A percentile compares a stretch with the other conserved stretches of the same genome.
phyloP scores from a whole-genome alignment of 1,140 invertebrate genomes.

The Magallana gigas region DNA sequence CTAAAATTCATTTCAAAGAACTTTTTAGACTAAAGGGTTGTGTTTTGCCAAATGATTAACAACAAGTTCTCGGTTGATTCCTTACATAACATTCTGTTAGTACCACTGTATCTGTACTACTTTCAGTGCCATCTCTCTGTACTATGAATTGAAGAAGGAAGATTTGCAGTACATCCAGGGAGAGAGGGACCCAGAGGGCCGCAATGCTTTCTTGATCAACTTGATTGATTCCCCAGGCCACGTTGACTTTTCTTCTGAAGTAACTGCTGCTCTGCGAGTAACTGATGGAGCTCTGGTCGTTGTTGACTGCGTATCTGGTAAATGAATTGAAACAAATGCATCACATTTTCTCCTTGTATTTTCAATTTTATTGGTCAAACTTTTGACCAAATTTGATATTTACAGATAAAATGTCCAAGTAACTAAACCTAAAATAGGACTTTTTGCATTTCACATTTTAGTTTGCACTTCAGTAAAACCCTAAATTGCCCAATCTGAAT shows the following conservation, averaged over 20 bases:
- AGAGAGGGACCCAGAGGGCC: slow-evolving; percentile 84
- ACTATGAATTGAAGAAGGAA: slow-evolving; percentile 95
- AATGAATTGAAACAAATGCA: neutral
- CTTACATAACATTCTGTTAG: too few relatives aligned
- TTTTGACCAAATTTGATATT: too few relatives aligned
- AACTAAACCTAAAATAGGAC: too few relatives aligned
- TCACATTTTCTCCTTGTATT: too few relatives aligned
- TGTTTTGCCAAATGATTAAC: too few relatives aligned
- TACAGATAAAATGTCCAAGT: too few relatives aligned
- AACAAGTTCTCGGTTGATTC: too few relatives aligned
- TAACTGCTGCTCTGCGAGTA: slow-evolving; percentile 98
- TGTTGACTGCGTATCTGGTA: slow-evolving; percentile 99
- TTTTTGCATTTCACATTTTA: too few relatives aligned
- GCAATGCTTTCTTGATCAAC: slow-evolving; percentile 99
- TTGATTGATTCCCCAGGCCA: slow-evolving; percentile 99
- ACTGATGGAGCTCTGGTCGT: slow-evolving; percentile 99
- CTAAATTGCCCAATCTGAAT: too few relatives aligned
- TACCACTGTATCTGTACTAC: neutral
- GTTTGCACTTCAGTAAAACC: too few relatives aligned
- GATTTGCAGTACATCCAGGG: slow-evolving; percentile 95
- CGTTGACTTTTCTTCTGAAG: slow-evolving; percentile 99
- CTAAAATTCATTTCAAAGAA: neutral
- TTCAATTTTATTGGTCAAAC: too few relatives aligned
- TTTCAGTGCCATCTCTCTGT: slow-evolving; percentile 97
- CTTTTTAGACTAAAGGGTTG: neutral